Base-by-base conservation (phyloP, 2,888 invertebrate genomes). In the Apotomis turbidana region DNA sequence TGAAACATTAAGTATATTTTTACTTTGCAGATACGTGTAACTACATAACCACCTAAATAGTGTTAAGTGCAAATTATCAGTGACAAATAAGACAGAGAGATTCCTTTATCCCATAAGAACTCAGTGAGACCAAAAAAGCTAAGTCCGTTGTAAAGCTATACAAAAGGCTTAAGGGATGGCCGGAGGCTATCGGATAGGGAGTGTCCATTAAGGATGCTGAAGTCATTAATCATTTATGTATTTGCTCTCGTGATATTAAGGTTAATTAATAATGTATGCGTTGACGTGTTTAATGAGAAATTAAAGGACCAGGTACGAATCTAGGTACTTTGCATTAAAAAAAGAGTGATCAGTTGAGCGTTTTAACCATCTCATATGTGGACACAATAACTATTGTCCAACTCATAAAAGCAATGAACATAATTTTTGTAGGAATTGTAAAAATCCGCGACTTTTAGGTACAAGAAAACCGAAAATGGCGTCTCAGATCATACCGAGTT, bases 141-240 rank as follows among this genome's bases (percentile, higher is more conserved):
- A 87, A 91, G 88, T 88, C 84, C 73, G 73, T 74, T 78, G 83
- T 83, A 91, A 91, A 90, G 90, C 91, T 92, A 93, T 93, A 86
- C 86, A 86, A 90, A 90, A 88, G 89, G 90, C 91, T 92, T 90
- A 84, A 90, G 89, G 90, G 89, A 85, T 83, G 82, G 80, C 77
- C 80, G 75, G 75, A 77, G 78, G 80, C 64, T n/a, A 44, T 38
- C 44, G 64, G 15, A 54, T 66, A 66, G 44, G 64, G 55, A 5
- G 5, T 27, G 64, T 55, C 64, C 46, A 66, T 27, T 36, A 66
- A 6, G 36, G n/a, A n/a, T 55, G 64, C 64, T 27, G 27, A 2
- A 54, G 36, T 2, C 51, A 13, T 41, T 46, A 9, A 63, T 63
- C 13, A 36, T 66, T 66, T 55, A 66, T 64, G 44, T 27, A 63